Conservation (phyloP, 1,140 invertebrate genomes). For the Globodera rostochiensis region DNA sequence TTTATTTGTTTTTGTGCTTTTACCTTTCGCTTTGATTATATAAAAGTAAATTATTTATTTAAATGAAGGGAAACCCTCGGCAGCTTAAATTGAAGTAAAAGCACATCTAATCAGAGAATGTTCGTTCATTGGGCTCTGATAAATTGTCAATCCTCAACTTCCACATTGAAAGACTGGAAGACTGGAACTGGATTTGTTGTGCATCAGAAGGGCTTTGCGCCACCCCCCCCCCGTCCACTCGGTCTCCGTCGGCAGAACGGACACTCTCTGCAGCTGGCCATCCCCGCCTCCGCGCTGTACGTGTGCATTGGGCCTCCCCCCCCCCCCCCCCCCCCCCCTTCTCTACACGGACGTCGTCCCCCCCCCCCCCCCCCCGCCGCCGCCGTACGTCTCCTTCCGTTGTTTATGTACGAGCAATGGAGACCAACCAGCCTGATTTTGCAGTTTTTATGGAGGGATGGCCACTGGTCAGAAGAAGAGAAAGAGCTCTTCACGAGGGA, state of each 20-base stretch:
- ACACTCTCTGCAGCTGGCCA: not conserved
- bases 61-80: no score
- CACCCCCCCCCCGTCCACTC: not conserved
- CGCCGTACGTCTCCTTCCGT: not conserved
- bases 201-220: not conserved
- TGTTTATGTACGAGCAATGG: not conserved
- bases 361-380: no score
- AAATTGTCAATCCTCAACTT: not conserved
- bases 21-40: not conserved
- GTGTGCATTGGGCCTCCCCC: not conserved
- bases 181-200: not conserved
- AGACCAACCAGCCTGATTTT: not conserved
- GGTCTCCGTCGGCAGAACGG: not conserved
- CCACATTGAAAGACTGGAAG: not conserved
- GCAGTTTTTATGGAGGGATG: not conserved
- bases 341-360: no score
- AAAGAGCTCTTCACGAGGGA: not conserved
- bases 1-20: conserved; percentile 1
- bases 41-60: no score
- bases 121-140: not conserved
- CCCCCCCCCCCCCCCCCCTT: no score
- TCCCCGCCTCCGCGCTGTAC: not conserved
- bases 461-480: not conserved
- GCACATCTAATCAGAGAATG: no score
- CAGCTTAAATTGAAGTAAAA: no score